Conservation (phyloP, 2,113 vertebrate species). For the Desmodus rotundus region DNA sequence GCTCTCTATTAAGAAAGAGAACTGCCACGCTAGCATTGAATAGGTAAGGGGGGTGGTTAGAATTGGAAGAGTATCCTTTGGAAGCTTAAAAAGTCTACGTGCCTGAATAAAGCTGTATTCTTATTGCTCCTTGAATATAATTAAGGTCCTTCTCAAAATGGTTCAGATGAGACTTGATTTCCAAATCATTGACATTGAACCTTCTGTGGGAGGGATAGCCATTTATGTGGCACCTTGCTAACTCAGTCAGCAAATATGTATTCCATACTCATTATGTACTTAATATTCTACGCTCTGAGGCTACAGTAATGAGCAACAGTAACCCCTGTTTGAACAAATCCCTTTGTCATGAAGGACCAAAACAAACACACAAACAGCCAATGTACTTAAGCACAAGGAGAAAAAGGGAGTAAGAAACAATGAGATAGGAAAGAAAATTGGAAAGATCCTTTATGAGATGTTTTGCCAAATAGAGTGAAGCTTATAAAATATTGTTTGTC, state of each 20-base stretch:
- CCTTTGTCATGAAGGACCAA: neutral
- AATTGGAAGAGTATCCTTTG: neutral
- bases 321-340: neutral
- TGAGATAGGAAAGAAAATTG: neutral
- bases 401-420: neutral
- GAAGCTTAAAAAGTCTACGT: neutral
- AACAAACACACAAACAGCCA: neutral
- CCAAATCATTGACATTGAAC: neutral
- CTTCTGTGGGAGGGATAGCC: neutral
- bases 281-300: neutral
- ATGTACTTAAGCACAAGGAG: neutral
- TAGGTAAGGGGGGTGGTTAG: neutral
- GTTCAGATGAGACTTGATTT: neutral
- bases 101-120: neutral
- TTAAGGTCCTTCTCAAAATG: neutral
- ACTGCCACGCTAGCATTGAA: neutral
- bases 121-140: neutral
- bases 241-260: neutral
- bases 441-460: neutral
- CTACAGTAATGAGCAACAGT: neutral
- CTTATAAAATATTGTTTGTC: neutral
- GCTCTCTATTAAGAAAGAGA: neutral
- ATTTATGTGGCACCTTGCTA: neutral
- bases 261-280: neutral
- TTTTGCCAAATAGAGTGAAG: neutral